phyloP scores from a whole-genome alignment of 2,113 vertebrate genomes.

The Oxyruncus cristatus region DNA sequence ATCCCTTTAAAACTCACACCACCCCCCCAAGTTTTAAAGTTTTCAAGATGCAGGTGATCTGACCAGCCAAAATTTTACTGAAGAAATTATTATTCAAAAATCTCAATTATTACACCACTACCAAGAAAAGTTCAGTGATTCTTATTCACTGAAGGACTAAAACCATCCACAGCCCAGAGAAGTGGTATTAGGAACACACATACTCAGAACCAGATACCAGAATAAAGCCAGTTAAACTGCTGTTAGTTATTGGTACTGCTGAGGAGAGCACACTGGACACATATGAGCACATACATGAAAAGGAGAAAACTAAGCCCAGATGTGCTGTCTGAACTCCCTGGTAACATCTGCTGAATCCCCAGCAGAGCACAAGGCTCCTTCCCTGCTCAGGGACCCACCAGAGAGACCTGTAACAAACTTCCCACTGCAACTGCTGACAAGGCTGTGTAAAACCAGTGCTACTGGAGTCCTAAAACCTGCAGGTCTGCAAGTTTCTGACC shows the following conservation, averaged over 20 bases:
- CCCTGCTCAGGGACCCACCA: not conserved
- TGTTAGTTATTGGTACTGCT: not conserved
- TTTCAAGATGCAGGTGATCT: not conserved
- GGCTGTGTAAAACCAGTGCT: not conserved
- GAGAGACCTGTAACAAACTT: not conserved
- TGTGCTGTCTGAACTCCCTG: not conserved
- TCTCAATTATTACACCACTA: not conserved
- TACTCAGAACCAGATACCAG: not conserved
- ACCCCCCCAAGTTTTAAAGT: not conserved
- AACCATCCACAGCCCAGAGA: not conserved
- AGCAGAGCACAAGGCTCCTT: not conserved
- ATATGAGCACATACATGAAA: not conserved
- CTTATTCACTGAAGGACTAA: not conserved
- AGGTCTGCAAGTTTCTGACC: not conserved
- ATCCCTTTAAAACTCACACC: not conserved
- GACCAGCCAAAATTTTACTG: not conserved
- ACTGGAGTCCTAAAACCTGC: not conserved
- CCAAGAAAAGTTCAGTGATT: not conserved
- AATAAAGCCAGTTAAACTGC: not conserved
- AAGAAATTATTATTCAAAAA: not conserved
- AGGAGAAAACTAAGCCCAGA: not conserved
- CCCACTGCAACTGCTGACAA: not conserved
- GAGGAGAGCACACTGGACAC: not conserved
- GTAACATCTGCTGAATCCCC: not conserved
- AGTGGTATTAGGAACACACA: not conserved